These are phyloP conservation scores for Mesitornis unicolor DNA, from an alignment of 2,113 vertebrate species.

Conservation along the genomic window DNA sequence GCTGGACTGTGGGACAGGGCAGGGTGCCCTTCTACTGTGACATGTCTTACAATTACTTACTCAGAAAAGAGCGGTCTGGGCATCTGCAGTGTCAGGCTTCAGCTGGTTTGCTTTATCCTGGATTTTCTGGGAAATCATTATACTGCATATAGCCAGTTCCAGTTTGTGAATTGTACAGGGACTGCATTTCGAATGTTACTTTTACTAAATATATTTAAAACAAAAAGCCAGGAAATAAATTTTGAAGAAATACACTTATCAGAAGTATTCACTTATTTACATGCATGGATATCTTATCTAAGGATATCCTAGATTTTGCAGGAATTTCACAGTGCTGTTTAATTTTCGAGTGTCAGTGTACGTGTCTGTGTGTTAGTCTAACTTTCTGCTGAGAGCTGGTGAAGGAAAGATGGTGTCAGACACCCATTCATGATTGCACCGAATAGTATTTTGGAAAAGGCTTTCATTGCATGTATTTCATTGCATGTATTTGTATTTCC, in stretches of 20 bases:
- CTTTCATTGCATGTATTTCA: neutral
- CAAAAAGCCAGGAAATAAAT: neutral
- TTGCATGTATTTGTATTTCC: neutral
- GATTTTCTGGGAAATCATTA: neutral
- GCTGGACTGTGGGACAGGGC: neutral
- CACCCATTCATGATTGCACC: neutral
- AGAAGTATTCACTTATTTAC: neutral
- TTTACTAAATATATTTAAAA: neutral
- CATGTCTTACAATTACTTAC: neutral
- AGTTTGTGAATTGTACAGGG: neutral
- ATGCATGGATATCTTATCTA: neutral
- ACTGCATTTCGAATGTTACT: neutral
- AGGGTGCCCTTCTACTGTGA: neutral
- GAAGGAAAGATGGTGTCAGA: slow-evolving; percentile 42
- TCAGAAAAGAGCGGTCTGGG: neutral
- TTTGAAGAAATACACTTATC: neutral
- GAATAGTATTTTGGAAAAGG: slow-evolving; percentile 32
- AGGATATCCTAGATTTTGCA: slow-evolving; percentile 23
- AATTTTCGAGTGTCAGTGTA: neutral
- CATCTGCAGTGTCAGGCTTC: neutral
- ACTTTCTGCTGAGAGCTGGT: slow-evolving; percentile 44
- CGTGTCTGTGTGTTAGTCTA: neutral
- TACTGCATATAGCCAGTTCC: neutral
- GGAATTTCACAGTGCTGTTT: neutral
- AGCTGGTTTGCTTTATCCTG: slow-evolving; percentile 8